phyloP scores from a whole-genome alignment of 2,797 vertebrate species.

The Mus spretus region DNA sequence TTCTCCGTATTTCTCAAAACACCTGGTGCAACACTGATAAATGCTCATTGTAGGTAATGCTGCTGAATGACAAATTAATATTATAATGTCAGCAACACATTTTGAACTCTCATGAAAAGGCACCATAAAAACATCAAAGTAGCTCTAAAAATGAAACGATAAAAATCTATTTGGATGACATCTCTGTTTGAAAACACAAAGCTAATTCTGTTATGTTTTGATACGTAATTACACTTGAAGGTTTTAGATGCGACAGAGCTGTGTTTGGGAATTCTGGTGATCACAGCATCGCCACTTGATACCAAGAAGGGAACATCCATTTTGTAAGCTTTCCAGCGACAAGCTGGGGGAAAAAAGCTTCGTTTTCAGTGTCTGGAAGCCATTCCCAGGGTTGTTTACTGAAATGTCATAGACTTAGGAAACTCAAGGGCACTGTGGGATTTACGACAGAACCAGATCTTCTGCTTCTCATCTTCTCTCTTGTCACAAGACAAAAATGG shows the following conservation, averaged over 20 bases:
- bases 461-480: background rate
- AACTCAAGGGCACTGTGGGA: background rate
- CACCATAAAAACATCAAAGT: constrained; percentile 63
- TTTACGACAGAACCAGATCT: background rate
- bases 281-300: constrained; percentile 55
- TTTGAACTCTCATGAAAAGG: constrained; percentile 74
- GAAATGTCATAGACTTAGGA: constrained; percentile 29
- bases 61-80: constrained; percentile 79
- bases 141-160: constrained; percentile 76
- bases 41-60: constrained; percentile 55
- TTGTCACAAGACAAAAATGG: constrained; percentile 12
- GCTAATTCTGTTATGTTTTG: constrained; percentile 80
- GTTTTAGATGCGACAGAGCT: constrained; percentile 70
- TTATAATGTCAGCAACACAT: constrained; percentile 68
- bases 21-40: background rate
- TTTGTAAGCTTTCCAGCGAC: constrained; percentile 40
- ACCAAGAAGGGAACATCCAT: constrained; percentile 32
- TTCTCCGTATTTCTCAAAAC: constrained; percentile 9
- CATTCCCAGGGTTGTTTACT: constrained; percentile 40
- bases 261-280: constrained; percentile 66
- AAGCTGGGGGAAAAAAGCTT: background rate
- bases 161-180: constrained; percentile 81
- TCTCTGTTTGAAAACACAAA: constrained; percentile 73
- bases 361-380: constrained; percentile 37
- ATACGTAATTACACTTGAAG: constrained; percentile 76